Evolutionary conservation across 2,113 vertebrate species (phyloP).

Genomic region (Eulemur rufifrons): DNA sequence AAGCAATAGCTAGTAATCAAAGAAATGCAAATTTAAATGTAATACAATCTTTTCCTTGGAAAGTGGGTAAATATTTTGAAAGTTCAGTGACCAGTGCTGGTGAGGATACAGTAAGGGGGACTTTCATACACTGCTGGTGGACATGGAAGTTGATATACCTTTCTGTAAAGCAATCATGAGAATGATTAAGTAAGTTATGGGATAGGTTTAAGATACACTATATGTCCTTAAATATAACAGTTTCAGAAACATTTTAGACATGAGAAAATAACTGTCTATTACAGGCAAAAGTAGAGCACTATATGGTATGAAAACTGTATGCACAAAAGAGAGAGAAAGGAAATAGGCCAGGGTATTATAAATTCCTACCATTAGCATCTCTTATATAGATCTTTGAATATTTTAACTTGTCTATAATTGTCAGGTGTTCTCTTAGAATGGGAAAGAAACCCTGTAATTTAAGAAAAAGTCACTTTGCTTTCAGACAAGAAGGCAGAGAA

Average conservation of each 20-base stretch:
- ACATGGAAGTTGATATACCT: not conserved
- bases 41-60: not conserved
- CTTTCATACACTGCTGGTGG: not conserved
- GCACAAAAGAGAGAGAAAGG: not conserved
- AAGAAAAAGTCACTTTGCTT: not conserved
- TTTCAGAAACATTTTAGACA: not conserved
- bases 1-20: not conserved
- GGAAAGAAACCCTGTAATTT: constrained; percentile 31
- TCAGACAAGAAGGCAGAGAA: not conserved
- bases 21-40: constrained; percentile 35
- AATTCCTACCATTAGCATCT: not conserved
- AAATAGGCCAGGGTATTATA: not conserved
- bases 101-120: not conserved
- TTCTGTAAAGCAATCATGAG: constrained; percentile 15
- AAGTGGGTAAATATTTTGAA: constrained; percentile 1
- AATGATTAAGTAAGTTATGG: not conserved
- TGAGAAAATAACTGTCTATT: not conserved
- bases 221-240: not conserved
- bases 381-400: constrained; percentile 6
- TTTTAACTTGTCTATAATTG: constrained; percentile 34
- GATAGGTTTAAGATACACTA: not conserved
- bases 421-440: not conserved
- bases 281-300: not conserved
- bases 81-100: not conserved
- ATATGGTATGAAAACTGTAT: not conserved